Evolutionary conservation across 2,888 invertebrate species (phyloP), one percentile per base, ranked within the genome.

Genomic region (Machimus atricapillus): DNA sequence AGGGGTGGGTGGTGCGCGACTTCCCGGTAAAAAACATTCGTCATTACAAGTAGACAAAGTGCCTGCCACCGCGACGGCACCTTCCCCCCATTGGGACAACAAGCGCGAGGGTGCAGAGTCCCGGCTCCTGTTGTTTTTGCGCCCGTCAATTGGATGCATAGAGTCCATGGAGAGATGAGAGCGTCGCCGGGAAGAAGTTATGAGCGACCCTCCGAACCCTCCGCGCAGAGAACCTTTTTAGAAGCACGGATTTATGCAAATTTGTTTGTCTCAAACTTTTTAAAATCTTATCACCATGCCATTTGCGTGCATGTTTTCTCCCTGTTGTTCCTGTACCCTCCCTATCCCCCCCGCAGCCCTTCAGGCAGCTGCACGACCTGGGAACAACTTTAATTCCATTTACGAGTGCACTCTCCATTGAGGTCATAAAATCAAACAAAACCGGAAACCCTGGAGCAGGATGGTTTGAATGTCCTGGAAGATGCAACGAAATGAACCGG

Each of bases 381-480:
- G 82, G 40, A 56, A 58, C 58, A 56, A 82, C 5, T 82, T 82
- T 82, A 82, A 82, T 82, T 82, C 58, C 82, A 82, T 82, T 82
- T 82, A 66, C 37, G 82, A 58, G 82, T 82, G 82, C 82, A 82
- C 40, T 66, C 23, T n/a, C 19, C 82, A 82, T 66, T 37, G 56
- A 58, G 82, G 58, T 82, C 66, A 58, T 82, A 82, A 58, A 82
- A 82, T 66, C 56, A 82, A 82, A 82, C 37, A 34, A 66, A 82
- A 34, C 37, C 19, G 37, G 58, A 19, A 37, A 12, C 66, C 56
- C 56, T 19, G 19, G 43, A 46, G 16, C 43, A 14, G 43, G 43
- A 16, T 14, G 43, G 14, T 12, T 23, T 23, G n/a, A 23, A 19
- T 52, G 73, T 12, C 3, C 34, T 31, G 16, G 76, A 76, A 37